Base-by-base conservation (phyloP, 2,888 invertebrate genomes). In the Punctoribates punctum region DNA sequence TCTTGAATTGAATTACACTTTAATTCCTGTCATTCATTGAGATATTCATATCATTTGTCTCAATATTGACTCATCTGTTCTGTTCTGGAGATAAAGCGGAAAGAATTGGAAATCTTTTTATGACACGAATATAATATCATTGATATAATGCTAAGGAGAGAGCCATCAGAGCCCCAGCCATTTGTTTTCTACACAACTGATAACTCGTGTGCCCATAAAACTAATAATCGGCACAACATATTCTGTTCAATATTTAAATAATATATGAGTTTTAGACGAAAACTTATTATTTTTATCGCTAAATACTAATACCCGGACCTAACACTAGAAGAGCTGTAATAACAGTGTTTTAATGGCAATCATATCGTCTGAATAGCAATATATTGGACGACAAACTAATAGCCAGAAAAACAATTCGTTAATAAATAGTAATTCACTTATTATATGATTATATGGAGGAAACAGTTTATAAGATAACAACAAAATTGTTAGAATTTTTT, bases 401-500 rank as follows among this genome's bases (percentile, higher is more conserved):
- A 51, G 51, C 3, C 4, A n/a, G n/a, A 51, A 20, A 51, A 51
- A n/a, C 17, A 20, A 51, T 57, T 25, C 42, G 42, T 42, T 42
- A 57, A 13, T 23, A 23, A 23, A 20, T 8, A 60, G 60, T 60
- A 60, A 60, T 60, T 60, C 27, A 27, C 15, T 60, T 60, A 60
- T 60, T 60, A 60, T 34, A 34, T 34, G 34, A 51, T 51, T 51
- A 51, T 67, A 38, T 67, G 67, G 67, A 67, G 67, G 67, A 67
- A 67, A 67, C 67, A 5, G 42, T 67, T 15, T 38, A 42, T 20
- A 42, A 67, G 38, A 67, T 42, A 67, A 67, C 42, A 42, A 42
- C 6, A 60, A 27, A 20, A 23, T 57, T 13, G 57, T 25, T 23
- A 57, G 57, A 60, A 27, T 60, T 15, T 27, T 9, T 20, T 15